Evolutionary conservation across 2,888 invertebrate species (phyloP).

Genomic region (Drosophila nigricruria): DNA sequence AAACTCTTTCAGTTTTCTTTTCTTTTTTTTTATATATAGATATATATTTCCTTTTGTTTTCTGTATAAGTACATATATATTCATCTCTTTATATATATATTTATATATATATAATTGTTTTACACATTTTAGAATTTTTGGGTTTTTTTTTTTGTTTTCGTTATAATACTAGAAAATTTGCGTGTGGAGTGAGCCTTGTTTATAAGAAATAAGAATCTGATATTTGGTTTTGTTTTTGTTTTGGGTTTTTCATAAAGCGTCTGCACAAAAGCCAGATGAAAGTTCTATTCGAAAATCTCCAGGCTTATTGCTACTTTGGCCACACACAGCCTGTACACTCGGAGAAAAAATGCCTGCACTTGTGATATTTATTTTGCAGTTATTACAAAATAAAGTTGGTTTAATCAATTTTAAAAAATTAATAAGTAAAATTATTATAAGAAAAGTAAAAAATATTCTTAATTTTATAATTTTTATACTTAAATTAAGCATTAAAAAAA

Average conservation of each 20-base stretch:
- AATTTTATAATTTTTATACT: neutral
- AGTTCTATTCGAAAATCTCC: slow-evolving; percentile 25
- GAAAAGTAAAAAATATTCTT: neutral
- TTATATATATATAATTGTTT: slow-evolving; percentile 48
- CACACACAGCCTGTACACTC: slow-evolving; percentile 25
- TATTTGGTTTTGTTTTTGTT: neutral
- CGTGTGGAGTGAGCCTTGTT: slow-evolving; percentile 40
- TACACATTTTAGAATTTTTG: slow-evolving; percentile 63
- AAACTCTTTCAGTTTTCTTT: neutral
- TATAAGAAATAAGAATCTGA: slow-evolving; percentile 32
- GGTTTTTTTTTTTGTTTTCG: slow-evolving; percentile 34
- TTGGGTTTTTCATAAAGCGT: slow-evolving; percentile 2
- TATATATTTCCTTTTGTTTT: slow-evolving; percentile 34
- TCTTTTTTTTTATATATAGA: slow-evolving; percentile 23
- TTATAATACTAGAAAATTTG: slow-evolving; percentile 63
- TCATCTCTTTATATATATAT: slow-evolving; percentile 40
- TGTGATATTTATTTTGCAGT: neutral
- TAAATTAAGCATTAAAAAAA: neutral
- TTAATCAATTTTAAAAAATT: no score
- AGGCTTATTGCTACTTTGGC: slow-evolving; percentile 52
- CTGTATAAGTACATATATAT: slow-evolving; percentile 57
- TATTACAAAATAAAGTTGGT: no score
- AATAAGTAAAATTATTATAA: neutral
- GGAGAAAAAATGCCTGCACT: slow-evolving; percentile 4
- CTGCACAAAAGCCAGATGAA: slow-evolving; percentile 26